Base-by-base conservation (phyloP, 2,888 invertebrate genomes). In the Cistogaster globosa region DNA sequence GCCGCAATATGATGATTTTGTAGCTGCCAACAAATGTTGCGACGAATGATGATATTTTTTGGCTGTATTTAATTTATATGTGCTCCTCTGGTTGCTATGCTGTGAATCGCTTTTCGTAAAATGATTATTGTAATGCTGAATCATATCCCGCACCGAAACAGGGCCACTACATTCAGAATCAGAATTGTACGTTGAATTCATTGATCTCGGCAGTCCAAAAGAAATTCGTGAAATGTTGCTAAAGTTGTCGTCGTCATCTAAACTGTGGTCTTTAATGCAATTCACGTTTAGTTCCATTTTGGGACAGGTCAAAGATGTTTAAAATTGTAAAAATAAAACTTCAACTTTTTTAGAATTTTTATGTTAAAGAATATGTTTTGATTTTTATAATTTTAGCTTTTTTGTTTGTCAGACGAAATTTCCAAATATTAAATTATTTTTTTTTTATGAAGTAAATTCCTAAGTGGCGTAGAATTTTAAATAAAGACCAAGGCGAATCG, bases 121-220 rank as follows among this genome's bases (percentile, higher is more conserved):
- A 36, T 77, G 82, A 18, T 88, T 89, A 55, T 92, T 90, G 57
- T 91, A 92, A 3, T 89, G 87, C 32, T 89, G 89, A 12, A 92
- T 89, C 92, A 92, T 91, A 63, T 92, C 91, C 6, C 91, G 90
- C 16, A 92, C 91, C 58, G 88, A 88, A 11, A 90, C 86, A 0
- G 88, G 88, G 5, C 88, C 88, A 51, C 60, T 79, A 18, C 65
- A 83, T 57, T 87, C 87, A 0, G 69, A 51, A 67, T 86, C 86
- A 0, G 86, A 72, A 14, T 83, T 81, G 51, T 57, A 65, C 22
- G 81, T 53, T n/a, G 81, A 77, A 65, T 71, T 72, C 62, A 63
- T 18, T 14, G 69, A 51, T 58, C 68, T 63, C 18, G 38, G 26
- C 16, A 63, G 57, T 14, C 69, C 83, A 57, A 38, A 80, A 16